These are phyloP conservation scores for Thunnus maccoyii DNA, from an alignment of 2,113 vertebrate species.

Conservation along the genomic window DNA sequence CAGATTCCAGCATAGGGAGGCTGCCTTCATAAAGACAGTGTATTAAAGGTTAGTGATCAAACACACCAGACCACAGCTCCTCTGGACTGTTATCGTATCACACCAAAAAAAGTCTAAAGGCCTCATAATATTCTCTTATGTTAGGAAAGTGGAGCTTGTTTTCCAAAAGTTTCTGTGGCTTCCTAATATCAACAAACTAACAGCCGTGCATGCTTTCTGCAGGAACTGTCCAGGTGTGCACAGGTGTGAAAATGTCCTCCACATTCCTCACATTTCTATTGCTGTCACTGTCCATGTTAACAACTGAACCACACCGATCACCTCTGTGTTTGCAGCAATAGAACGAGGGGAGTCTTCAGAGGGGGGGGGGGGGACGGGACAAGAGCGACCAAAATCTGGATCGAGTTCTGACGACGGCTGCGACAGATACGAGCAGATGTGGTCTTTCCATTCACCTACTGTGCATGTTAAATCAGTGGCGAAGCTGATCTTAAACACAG, in stretches of 20 bases:
- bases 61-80: neutral
- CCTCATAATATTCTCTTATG: neutral
- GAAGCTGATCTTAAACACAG: neutral
- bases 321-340: neutral
- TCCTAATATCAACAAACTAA: neutral
- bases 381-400: too few species aligned
- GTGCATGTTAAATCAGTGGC: neutral
- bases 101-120: slow-evolving; percentile 20
- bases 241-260: neutral
- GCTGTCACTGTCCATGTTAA: neutral
- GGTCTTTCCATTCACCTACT: neutral
- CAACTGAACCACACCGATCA: neutral
- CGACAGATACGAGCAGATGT: neutral
- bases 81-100: slow-evolving; percentile 5
- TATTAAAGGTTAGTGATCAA: slow-evolving; percentile 44
- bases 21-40: slow-evolving; percentile 18
- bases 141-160: neutral
- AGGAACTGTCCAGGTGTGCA: slow-evolving; percentile 1
- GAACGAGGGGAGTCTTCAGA: too few species aligned
- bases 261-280: neutral
- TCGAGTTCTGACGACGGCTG: neutral
- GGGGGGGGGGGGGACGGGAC: neutral
- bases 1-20: slow-evolving; percentile 43
- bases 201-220: slow-evolving; percentile 11
- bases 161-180: neutral